Evolutionary conservation across 1,140 invertebrate genomes (phyloP).

Genomic region (Mya arenaria): DNA sequence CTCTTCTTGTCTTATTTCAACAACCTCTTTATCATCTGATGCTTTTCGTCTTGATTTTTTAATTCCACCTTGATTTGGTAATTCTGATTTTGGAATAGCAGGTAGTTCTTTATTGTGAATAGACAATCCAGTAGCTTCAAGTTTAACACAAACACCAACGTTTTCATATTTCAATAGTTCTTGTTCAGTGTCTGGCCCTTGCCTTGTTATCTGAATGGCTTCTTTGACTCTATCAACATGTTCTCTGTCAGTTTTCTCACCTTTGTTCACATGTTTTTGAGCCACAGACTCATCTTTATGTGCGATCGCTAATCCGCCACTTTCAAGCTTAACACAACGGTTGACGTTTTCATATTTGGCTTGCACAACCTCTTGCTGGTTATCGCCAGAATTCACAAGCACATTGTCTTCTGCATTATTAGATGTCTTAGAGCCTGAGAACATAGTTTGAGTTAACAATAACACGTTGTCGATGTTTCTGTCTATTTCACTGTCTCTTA

Average conservation of each 20-base stretch:
- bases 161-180: neutral
- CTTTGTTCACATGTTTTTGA: neutral
- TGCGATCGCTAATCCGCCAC: slow-evolving; percentile 6
- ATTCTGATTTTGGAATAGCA: too few relatives aligned
- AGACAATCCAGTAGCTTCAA: neutral
- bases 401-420: neutral
- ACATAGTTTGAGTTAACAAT: slow-evolving; percentile 53
- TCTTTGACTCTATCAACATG: neutral
- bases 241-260: too few relatives aligned
- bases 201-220: neutral
- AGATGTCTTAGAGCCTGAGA: neutral
- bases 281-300: neutral
- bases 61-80: too few relatives aligned
- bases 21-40: neutral
- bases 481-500: slow-evolving; percentile 37
- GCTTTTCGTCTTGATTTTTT: too few relatives aligned
- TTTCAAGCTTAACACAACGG: slow-evolving; percentile 40
- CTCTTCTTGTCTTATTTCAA: neutral
- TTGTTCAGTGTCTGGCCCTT: neutral
- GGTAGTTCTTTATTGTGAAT: too few relatives aligned
- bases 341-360: slow-evolving; percentile 44
- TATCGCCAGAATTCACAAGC: neutral
- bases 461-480: slow-evolving; percentile 42
- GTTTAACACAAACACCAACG: neutral
- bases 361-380: neutral